phyloP scores from a whole-genome alignment of 2,797 vertebrate genomes.

The Eidolon dupreanum region DNA sequence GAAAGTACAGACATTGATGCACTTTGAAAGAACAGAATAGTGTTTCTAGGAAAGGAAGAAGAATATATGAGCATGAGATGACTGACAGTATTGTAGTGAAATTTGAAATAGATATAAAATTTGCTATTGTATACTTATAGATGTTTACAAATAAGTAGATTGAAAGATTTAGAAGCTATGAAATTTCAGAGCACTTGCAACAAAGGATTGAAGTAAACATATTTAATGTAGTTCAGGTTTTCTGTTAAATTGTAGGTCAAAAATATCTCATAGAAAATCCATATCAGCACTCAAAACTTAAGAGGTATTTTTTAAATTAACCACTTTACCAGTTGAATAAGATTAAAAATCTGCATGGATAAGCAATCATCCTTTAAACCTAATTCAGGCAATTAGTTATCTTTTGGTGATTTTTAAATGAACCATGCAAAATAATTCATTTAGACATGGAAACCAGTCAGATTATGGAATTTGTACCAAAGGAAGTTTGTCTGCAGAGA shows the following conservation, averaged over 20 bases:
- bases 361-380: not conserved
- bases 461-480: not conserved
- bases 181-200: not conserved
- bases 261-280: not conserved
- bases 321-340: not conserved
- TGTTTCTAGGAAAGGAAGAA: not conserved
- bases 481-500: not conserved
- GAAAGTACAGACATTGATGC: not conserved
- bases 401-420: not conserved
- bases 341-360: not conserved
- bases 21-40: not conserved
- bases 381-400: not conserved
- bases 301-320: not conserved
- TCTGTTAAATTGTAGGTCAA: not conserved
- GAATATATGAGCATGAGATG: not conserved
- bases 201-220: not conserved
- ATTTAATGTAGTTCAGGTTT: not conserved
- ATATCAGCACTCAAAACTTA: not conserved
- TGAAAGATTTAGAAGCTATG: not conserved
- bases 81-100: not conserved
- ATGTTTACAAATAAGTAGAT: not conserved
- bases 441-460: not conserved
- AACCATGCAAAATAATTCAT: not conserved
- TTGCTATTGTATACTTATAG: not conserved
- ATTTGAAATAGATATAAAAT: not conserved